phyloP scores from a whole-genome alignment of 2,797 vertebrate genomes.

The Stomatorhinus walkeri region DNA sequence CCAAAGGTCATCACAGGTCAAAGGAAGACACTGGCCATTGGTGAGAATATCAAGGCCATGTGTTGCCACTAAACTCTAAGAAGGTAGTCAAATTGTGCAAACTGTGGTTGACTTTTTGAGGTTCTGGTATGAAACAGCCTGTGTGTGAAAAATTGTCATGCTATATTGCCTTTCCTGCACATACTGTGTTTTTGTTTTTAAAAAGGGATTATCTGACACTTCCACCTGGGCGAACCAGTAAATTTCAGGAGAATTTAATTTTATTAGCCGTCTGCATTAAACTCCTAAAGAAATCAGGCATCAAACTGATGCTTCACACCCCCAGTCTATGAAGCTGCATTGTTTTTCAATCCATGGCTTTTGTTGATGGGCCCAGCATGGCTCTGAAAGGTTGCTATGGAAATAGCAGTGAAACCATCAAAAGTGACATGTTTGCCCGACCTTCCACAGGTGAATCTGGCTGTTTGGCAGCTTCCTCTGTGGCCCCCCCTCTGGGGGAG shows the following conservation, averaged over 20 bases:
- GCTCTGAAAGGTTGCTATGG: not conserved
- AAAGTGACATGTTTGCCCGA: not conserved
- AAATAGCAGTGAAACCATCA: not conserved
- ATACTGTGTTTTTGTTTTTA: not conserved
- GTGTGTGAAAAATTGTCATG: not conserved
- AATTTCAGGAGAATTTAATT: not conserved
- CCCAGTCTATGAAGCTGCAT: not conserved
- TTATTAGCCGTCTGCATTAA: not conserved
- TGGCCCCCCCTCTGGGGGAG: not conserved
- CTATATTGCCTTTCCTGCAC: not conserved
- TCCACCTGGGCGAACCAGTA: not conserved
- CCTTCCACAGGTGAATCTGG: not conserved
- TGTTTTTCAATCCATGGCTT: not conserved
- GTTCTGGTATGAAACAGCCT: not conserved
- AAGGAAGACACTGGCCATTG: not conserved
- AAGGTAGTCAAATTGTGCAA: conserved; percentile 13
- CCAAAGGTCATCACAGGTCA: conserved; percentile 21
- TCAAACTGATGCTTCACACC: not conserved
- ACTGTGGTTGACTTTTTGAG: conserved; percentile 11
- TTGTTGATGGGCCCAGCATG: not conserved
- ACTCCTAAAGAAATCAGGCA: not conserved
- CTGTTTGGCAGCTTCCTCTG: not conserved
- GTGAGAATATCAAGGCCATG: conserved; percentile 22
- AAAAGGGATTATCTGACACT: not conserved
- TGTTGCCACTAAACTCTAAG: conserved; percentile 18